Base-by-base conservation (phyloP, 2,113 vertebrate genomes). In the Epinephelus lanceolatus region DNA sequence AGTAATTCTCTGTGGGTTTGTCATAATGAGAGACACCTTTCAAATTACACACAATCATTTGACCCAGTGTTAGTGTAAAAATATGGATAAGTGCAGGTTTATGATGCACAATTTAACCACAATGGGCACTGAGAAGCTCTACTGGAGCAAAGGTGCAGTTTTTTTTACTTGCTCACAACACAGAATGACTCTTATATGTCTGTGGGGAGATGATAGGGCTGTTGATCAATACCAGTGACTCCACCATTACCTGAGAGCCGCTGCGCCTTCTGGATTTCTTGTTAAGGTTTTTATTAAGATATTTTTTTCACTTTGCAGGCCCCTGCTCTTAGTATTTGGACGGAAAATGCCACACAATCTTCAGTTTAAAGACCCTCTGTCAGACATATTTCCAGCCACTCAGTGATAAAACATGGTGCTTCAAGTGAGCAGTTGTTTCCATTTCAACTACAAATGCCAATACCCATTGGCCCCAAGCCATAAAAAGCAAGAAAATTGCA, bases 201-300 rank as follows among this genome's bases (percentile, higher is more conserved):
- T 63, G 51, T 14, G 10, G 27, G 51, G 71, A 70, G 72, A 53
- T 77, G 40, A 78, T 42, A 15, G 68, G 27, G 27, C 18, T 62
- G 25, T 27, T 78, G 62, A 68, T 84, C 69, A 61, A 63, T 83
- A 83, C 53, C 61, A 61, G 68, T 30, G 49, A 13, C 25, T 62
- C 27, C 21, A 19, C 51, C 9, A 30, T 77, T 70, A 71, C n/a
- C 27, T n/a, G 6, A 73, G 61, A 83, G 51, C 69, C 25, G 55
- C 69, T 13, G 70, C 55, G 13, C 25, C 25, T 25, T 47, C 63
- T 63, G 49, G 56, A 65, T 70, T 55, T 57, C 49, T 69, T 62
- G 40, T 74, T 79, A 57, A 27, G 40, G 7, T 21, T 57, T 76
- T 77, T 51, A 71, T 49, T 71, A 21, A 15, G 51, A 71, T 33